These are phyloP conservation scores for Sphaerophoria rueppellii DNA, from an alignment of 2,888 invertebrate species.

Conservation along the genomic window DNA sequence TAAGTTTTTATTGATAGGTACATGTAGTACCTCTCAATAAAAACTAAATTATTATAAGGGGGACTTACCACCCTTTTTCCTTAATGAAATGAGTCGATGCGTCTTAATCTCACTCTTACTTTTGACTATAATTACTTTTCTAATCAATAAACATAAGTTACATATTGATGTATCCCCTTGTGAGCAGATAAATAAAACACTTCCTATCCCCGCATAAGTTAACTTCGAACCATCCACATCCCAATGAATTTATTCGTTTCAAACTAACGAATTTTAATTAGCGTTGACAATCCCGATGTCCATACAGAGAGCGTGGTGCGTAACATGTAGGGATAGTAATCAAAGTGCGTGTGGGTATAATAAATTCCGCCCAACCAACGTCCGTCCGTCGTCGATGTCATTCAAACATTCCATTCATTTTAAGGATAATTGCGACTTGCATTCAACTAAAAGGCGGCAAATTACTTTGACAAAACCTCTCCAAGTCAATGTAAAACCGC, in stretches of 20 bases:
- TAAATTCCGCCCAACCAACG: constrained; percentile 57
- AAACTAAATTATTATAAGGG: too few species aligned
- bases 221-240: not conserved
- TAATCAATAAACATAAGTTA: not conserved
- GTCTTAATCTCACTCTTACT: not conserved
- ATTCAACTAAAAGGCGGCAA: constrained; percentile 71
- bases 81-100: not conserved
- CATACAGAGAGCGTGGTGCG: not conserved
- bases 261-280: constrained; percentile 67
- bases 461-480: constrained; percentile 71
- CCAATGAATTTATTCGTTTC: constrained; percentile 32
- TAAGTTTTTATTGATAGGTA: too few species aligned
- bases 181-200: not conserved
- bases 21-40: too few species aligned
- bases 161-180: constrained; percentile 8
- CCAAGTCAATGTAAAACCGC: constrained; percentile 69
- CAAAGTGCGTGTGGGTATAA: constrained; percentile 35
- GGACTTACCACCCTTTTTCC: too few species aligned
- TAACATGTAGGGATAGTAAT: not conserved
- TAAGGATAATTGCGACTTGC: constrained; percentile 71
- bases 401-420: constrained; percentile 67
- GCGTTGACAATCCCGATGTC: constrained; percentile 50
- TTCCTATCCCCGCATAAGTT: not conserved
- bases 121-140: constrained; percentile 33
- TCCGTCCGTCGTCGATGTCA: constrained; percentile 21